Evolutionary conservation across 1,140 invertebrate genomes (phyloP).

Genomic region (Aphis craccivora): DNA sequence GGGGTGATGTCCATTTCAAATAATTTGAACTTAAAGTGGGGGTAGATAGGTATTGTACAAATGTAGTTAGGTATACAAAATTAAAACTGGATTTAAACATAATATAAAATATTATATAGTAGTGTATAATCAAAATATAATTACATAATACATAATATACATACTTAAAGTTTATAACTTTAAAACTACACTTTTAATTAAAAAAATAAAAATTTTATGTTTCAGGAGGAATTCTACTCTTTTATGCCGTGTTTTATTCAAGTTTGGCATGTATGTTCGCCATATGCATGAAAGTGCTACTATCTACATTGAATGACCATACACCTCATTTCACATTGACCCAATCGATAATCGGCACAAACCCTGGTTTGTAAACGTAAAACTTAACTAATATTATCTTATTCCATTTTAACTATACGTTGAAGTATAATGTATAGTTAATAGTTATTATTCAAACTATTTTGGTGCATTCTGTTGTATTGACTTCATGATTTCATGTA

Average conservation of each 20-base stretch:
- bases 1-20: no score
- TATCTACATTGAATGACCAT: conserved; percentile 74
- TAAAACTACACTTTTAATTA: not conserved
- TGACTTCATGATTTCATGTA: not conserved
- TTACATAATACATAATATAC: no score
- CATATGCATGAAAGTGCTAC: conserved; percentile 81
- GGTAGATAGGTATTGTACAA: no score
- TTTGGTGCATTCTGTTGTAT: not conserved
- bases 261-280: conserved; percentile 80
- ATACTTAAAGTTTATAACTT: not conserved
- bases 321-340: conserved; percentile 77
- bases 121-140: no score
- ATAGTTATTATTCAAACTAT: not conserved
- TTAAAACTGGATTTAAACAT: no score
- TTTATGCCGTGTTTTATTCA: conserved; percentile 87
- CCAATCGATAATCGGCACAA: conserved; percentile 82
- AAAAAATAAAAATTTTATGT: conserved; percentile 60
- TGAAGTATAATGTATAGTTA: not conserved
- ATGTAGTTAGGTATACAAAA: no score
- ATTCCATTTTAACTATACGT: not conserved
- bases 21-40: no score
- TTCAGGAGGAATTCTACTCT: conserved; percentile 78
- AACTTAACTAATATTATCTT: not conserved
- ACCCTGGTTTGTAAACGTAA: conserved; percentile 73
- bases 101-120: no score